A percentile compares a stretch with the other conserved stretches of the same genome.
Evolutionary conservation across 2,113 vertebrate species (phyloP).

Genomic region (Suncus etruscus): DNA sequence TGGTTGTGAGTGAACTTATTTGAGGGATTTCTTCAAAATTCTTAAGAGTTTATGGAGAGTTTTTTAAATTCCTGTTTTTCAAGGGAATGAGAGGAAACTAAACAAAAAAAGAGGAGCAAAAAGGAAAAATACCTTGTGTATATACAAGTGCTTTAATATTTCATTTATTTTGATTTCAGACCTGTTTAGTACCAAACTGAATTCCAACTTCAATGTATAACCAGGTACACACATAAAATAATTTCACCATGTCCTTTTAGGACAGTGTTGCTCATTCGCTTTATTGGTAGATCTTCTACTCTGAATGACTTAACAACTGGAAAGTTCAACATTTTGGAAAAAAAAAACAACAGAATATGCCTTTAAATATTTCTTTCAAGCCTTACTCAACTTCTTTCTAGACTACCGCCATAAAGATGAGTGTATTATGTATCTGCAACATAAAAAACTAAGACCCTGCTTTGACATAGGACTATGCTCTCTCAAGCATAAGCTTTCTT

Average conservation of each 20-base stretch:
- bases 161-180: conserved; percentile 71
- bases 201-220: conserved; percentile 77
- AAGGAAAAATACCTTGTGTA: conserved; percentile 38
- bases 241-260: conserved; percentile 48
- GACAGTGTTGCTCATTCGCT: conserved; percentile 53
- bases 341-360: conserved; percentile 65
- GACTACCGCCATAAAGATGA: conserved; percentile 38
- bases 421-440: conserved; percentile 23
- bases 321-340: conserved; percentile 75
- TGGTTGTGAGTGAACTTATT: conserved; percentile 60
- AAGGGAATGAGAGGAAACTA: conserved; percentile 60
- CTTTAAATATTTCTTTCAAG: conserved; percentile 64
- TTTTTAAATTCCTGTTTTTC: conserved; percentile 66
- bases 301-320: conserved; percentile 69
- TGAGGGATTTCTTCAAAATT: conserved; percentile 58
- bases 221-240: conserved; percentile 63
- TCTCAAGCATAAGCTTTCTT: conserved; percentile 61
- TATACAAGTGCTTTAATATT: conserved; percentile 38
- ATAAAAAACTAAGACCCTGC: conserved; percentile 35
- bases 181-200: conserved; percentile 79
- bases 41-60: conserved; percentile 58
- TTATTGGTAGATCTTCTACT: conserved; percentile 28
- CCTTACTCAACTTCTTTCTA: conserved; percentile 42
- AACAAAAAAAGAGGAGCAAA: conserved; percentile 26
- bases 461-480: conserved; percentile 57